Conservation (phyloP, 2,888 invertebrate genomes). For the Euplexia lucipara region DNA sequence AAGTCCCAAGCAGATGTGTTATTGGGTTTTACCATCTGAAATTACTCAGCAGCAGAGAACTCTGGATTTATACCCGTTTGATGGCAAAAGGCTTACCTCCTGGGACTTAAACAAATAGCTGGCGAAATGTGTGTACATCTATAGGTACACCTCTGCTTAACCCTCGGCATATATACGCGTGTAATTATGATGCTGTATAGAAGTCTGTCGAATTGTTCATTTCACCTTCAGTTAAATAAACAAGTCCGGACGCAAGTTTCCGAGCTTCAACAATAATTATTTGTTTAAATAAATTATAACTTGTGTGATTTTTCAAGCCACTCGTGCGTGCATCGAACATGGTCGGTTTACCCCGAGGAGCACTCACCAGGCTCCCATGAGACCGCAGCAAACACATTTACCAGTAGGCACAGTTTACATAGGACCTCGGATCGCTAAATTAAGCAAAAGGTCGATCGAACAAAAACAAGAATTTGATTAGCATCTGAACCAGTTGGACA, state of each 20-base stretch:
- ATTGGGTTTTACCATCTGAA: too few species aligned
- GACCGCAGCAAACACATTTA: constrained; percentile 66
- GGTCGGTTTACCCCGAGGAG: constrained; percentile 1
- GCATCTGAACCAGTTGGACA: constrained; percentile 69
- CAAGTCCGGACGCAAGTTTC: not conserved
- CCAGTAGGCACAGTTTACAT: constrained; percentile 69
- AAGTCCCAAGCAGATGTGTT: too few species aligned
- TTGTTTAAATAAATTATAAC: constrained; percentile 6
- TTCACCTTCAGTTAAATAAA: constrained; percentile 3
- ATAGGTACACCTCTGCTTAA: too few species aligned
- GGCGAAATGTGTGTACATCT: too few species aligned
- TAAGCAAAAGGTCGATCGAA: constrained; percentile 71
- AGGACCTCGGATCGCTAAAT: constrained; percentile 71
- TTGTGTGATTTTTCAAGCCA: constrained; percentile 13
- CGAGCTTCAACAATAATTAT: constrained; percentile 3
- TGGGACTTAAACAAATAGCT: too few species aligned
- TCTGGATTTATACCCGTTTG: too few species aligned
- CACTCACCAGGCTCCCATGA: constrained; percentile 64
- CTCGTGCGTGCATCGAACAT: constrained; percentile 12
- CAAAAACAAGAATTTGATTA: constrained; percentile 77
- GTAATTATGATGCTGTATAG: too few species aligned
- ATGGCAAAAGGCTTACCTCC: too few species aligned
- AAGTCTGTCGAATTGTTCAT: not conserved
- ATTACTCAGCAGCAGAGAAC: too few species aligned
- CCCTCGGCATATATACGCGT: too few species aligned